Evolutionary conservation across 2,888 invertebrate genomes (phyloP), one percentile per base, ranked within the genome.

Genomic region (Scaptomyza cyrtandrae): DNA sequence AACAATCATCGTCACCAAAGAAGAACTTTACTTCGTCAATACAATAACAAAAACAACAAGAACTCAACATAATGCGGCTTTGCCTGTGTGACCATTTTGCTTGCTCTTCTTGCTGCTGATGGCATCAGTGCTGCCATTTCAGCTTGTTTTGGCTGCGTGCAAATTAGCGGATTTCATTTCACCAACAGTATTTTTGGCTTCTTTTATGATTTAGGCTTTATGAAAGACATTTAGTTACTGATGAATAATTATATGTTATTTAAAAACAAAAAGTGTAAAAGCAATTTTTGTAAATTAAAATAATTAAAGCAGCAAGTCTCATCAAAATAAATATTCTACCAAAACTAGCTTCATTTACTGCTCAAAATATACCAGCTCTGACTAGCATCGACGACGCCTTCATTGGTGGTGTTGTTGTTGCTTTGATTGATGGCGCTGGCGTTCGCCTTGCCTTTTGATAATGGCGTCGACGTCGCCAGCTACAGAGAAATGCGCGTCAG

Each of bases 1-100:
- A 83, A 63, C 83, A 84, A 83, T 86, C 86, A 83, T 83, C 83
- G 83, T 83, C 83, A 86, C 83, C 83, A 83, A 84, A 79, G 80
- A 83, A 78, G 84, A 83, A 86, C 86, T 80, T 80, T 75, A 72
- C 80, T 78, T 83, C 83, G 81, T 86, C 86, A 80, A 84, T 81
- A 84, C 84, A 84, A 81, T 70, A 81, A 63, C 84, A 84, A 81
- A 68, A 81, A 63, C 45, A 44, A 37, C 46, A 59, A 14, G 11
- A 50, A 37, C 24, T 54, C 48, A 48, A 46, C 66, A 72, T 73
- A 73, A 76, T 63, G 70, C 65, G 65, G 75, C 65, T 64, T 60
- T 67, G 66, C 55, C 55, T 71, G 71, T 75, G 71, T 58, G 70
- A 71, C 75, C 48, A 45, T 66, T 74, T 49, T 66, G 71, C 72